phyloP scores from a whole-genome alignment of 1,140 invertebrate genomes.

The Araneus ventricosus region DNA sequence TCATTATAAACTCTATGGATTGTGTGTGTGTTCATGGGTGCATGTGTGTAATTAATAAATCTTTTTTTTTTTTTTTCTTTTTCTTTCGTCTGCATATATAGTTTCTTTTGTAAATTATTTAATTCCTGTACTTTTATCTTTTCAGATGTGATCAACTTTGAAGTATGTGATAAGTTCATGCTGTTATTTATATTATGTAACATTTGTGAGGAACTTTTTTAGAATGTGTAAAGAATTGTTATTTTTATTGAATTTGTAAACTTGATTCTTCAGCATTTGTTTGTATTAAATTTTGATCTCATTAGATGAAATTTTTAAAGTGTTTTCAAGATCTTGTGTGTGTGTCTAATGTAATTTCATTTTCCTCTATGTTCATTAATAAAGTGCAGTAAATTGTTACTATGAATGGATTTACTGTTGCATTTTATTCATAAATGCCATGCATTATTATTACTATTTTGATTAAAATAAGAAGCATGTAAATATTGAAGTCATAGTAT shows the following conservation, averaged over 20 bases:
- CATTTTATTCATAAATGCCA: neutral
- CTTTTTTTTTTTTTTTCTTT: too few species aligned
- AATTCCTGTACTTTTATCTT: neutral
- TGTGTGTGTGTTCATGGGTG: too few species aligned
- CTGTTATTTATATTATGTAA: constrained; percentile 8
- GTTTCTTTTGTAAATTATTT: neutral
- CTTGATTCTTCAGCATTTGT: constrained; percentile 13
- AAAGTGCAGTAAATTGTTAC: constrained; percentile 11
- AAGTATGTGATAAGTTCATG: constrained; percentile 50
- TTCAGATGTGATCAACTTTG: neutral
- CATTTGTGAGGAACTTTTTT: constrained; percentile 16
- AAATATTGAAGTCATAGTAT: too few species aligned
- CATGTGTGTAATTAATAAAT: too few species aligned
- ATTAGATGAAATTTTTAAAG: constrained; percentile 43
- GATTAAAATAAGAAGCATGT: too few species aligned
- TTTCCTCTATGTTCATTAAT: constrained; percentile 8
- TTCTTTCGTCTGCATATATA: too few species aligned
- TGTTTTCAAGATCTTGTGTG: constrained; percentile 3
- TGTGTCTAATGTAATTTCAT: neutral
- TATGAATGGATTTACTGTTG: neutral
- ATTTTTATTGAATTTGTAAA: constrained; percentile 48
- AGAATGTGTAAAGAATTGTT: constrained; percentile 18
- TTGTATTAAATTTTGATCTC: constrained; percentile 45
- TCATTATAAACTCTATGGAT: too few species aligned
- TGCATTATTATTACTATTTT: neutral